phyloP scores from a whole-genome alignment of 2,797 vertebrate species.

The Meda fulgida region DNA sequence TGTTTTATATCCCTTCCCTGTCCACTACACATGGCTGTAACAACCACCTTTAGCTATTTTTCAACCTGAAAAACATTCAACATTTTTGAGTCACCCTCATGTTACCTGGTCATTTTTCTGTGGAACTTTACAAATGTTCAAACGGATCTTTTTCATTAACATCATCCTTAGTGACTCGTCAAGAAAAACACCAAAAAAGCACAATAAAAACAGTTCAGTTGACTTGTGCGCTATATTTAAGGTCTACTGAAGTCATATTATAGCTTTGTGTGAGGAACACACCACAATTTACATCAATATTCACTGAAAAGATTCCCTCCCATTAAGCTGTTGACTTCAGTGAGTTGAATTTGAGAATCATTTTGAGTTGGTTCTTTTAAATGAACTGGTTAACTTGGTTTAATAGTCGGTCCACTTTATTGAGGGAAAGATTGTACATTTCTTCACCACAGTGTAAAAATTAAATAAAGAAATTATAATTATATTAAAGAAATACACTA shows the following conservation, averaged over 20 bases:
- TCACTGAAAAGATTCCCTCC: neutral
- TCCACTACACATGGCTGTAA: neutral
- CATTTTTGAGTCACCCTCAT: neutral
- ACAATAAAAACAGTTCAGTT: neutral
- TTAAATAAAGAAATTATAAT: neutral
- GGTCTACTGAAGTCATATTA: neutral
- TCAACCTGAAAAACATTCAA: neutral
- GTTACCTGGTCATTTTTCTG: neutral
- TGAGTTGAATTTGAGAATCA: neutral
- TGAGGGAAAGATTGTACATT: neutral
- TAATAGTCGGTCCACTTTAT: neutral
- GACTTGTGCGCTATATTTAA: neutral
- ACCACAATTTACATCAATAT: neutral
- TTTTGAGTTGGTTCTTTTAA: neutral
- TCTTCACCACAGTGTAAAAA: neutral
- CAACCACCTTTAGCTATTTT: neutral
- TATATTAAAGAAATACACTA: neutral
- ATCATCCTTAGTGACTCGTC: no score
- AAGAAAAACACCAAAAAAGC: neutral
- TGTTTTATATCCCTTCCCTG: neutral
- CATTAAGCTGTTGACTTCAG: neutral
- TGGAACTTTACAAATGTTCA: neutral
- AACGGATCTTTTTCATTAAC: neutral
- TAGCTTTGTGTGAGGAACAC: neutral
- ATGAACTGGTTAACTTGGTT: neutral